A percentile compares a stretch with the other conserved stretches of the same genome.
Conservation (phyloP, 2,888 invertebrate species). For the Drosophila formosana region DNA sequence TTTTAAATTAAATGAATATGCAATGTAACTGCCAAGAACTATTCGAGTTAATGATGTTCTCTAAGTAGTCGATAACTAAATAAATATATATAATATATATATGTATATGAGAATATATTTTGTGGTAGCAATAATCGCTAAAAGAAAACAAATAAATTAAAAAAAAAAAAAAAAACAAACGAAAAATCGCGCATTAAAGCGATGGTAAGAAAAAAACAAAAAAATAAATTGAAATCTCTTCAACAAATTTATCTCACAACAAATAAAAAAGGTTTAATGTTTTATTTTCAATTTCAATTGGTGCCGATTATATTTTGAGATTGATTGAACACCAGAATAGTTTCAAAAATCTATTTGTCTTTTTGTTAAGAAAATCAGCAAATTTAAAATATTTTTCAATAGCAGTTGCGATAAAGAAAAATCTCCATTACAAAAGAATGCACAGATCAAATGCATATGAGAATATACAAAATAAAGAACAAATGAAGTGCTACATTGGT, state of each 20-base stretch:
- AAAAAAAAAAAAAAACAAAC: constrained; percentile 19
- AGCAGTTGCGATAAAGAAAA: background rate
- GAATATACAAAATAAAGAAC: background rate
- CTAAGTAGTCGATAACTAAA: constrained; percentile 64
- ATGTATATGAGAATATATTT: constrained; percentile 58
- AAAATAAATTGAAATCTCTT: constrained; percentile 45
- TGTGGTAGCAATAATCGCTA: constrained; percentile 64
- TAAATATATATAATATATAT: constrained; percentile 41
- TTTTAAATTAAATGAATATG: constrained; percentile 60
- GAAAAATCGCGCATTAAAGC: background rate
- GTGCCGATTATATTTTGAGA: background rate
- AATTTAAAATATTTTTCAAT: background rate
- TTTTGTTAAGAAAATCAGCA: background rate
- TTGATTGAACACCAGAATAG: background rate
- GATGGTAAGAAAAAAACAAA: background rate
- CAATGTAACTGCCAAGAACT: constrained; percentile 83
- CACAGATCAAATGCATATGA: background rate
- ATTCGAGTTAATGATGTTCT: constrained; percentile 80
- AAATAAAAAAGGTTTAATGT: constrained; percentile 10
- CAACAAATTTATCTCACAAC: constrained; percentile 22
- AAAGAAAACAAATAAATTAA: constrained; percentile 9
- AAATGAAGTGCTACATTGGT: constrained; percentile 3
- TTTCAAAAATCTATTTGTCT: background rate
- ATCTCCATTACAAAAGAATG: background rate
- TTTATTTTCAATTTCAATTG: background rate